These are phyloP conservation scores for Meandrusa payeni DNA, from an alignment of 2,888 invertebrate species.

Conservation along the genomic window DNA sequence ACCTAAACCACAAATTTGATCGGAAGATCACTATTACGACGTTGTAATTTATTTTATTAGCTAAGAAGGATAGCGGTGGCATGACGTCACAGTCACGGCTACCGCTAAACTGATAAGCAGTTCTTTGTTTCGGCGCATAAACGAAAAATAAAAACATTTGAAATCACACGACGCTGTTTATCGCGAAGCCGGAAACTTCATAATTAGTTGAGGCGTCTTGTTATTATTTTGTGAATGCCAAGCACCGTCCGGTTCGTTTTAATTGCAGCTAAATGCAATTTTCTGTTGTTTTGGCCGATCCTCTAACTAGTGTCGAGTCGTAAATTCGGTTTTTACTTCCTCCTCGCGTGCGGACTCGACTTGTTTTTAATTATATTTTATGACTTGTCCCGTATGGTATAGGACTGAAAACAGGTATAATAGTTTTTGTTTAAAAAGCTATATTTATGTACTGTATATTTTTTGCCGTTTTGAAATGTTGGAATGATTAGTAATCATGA, in stretches of 20 bases:
- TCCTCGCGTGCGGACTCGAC: conserved; percentile 14
- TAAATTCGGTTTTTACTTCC: conserved; percentile 15
- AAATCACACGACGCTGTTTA: conserved; percentile 1
- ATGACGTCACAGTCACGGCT: conserved; percentile 16
- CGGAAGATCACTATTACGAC: no score
- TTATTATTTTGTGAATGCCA: conserved; percentile 29
- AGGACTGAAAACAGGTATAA: not conserved
- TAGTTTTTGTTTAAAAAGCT: no score
- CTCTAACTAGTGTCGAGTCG: conserved; percentile 10
- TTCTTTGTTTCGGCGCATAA: conserved; percentile 14
- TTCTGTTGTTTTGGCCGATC: conserved; percentile 28
- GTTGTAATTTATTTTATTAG: conserved; percentile 1
- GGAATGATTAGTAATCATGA: no score
- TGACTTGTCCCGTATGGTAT: conserved; percentile 1
- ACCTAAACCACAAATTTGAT: no score
- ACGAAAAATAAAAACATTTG: conserved; percentile 4
- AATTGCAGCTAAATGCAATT: conserved; percentile 39
- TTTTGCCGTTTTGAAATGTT: no score
- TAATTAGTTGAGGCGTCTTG: conserved; percentile 16
- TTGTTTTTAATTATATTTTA: conserved; percentile 5
- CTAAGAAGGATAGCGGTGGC: not conserved
- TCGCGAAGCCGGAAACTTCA: conserved; percentile 17
- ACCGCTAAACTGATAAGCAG: conserved; percentile 8
- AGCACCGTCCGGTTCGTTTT: conserved; percentile 35
- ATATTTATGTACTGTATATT: no score